Evolutionary conservation across 2,888 invertebrate genomes (phyloP), one percentile per base, ranked within the genome.

Genomic region (Nemapogon koenigi): DNA sequence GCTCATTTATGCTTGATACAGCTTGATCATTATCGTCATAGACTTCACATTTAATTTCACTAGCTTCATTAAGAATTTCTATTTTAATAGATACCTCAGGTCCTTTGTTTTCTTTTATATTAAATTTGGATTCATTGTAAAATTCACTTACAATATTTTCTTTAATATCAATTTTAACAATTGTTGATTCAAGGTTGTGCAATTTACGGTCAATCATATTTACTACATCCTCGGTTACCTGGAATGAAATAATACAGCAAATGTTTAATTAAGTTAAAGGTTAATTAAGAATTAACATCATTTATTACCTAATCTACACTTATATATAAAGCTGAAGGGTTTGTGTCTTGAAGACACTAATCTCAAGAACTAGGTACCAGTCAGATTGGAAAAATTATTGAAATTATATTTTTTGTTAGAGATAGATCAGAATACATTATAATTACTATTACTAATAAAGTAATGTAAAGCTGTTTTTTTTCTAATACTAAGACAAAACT

Each of bases 131-230:
- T 15, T 15, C 28, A 28, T 28, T 13, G 7, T 6, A 4, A 28
- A 10, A 10, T 28, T 4, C 4, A 28, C 4, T n/a, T 10, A n/a
- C 28, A 10, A 28, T 28, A 15, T 16, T 31, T 31, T 31, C 31
- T 31, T 13, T 18, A 17, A 16, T n/a, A 18, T n/a, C 33, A 33
- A 17, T 13, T 33, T 16, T 4, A 17, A 18, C 15, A 18, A 35
- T 38, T 31, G 19, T 40, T n/a, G 52, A 50, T 43, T 43, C 42
- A 15, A 58, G 41, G 31, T 49, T 47, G 35, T 50, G 42, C 11
- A 37, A 13, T 38, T 47, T 51, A 3, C 55, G 46, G 38, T 55
- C 47, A 11, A 57, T 37, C 25, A 22, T 42, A 10, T 15, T 18
- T 13, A 35, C 14, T 13, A 11, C 6, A 8, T 35, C 35, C 15